These are phyloP conservation scores for Siphlonurus alternatus DNA, from an alignment of 2,888 invertebrate species.

Conservation along the genomic window DNA sequence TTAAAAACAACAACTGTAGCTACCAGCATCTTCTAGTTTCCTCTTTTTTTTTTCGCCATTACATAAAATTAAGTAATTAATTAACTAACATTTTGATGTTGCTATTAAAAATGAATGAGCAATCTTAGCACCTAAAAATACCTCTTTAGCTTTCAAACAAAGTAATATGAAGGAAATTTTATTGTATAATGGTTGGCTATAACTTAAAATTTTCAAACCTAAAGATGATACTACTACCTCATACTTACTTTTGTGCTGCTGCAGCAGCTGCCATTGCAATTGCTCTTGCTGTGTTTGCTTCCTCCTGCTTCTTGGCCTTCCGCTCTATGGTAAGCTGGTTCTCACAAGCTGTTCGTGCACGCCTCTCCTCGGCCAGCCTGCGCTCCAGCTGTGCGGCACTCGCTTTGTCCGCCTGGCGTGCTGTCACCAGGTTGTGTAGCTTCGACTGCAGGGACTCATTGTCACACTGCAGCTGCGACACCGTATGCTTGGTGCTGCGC, in stretches of 20 bases:
- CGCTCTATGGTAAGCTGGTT: slow-evolving; percentile 54
- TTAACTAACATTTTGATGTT: no score
- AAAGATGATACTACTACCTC: no score
- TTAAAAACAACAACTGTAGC: no score
- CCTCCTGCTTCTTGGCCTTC: slow-evolving; percentile 44
- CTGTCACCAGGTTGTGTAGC: slow-evolving; percentile 55
- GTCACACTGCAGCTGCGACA: slow-evolving; percentile 63
- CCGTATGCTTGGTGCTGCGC: slow-evolving; percentile 48
- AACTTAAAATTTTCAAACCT: no score
- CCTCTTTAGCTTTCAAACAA: no score
- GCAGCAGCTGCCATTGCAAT: slow-evolving; percentile 27
- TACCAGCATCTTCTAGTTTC: no score
- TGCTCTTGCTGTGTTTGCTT: slow-evolving; percentile 27
- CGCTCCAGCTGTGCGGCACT: slow-evolving; percentile 57
- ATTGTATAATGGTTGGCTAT: no score
- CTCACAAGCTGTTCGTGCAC: slow-evolving; percentile 55
- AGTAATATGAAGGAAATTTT: no score
- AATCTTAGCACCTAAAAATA: no score
- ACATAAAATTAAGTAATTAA: no score
- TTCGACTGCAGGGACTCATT: slow-evolving; percentile 77
- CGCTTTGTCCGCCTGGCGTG: slow-evolving; percentile 62
- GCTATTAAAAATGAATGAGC: no score
- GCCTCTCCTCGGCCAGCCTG: slow-evolving; percentile 68
- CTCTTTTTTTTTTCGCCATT: no score
- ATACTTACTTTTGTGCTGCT: slow-evolving; percentile 16